A percentile compares a stretch with the other conserved stretches of the same genome.
phyloP scores from a whole-genome alignment of 2,888 invertebrate genomes.

The Rhagonycha fulva region DNA sequence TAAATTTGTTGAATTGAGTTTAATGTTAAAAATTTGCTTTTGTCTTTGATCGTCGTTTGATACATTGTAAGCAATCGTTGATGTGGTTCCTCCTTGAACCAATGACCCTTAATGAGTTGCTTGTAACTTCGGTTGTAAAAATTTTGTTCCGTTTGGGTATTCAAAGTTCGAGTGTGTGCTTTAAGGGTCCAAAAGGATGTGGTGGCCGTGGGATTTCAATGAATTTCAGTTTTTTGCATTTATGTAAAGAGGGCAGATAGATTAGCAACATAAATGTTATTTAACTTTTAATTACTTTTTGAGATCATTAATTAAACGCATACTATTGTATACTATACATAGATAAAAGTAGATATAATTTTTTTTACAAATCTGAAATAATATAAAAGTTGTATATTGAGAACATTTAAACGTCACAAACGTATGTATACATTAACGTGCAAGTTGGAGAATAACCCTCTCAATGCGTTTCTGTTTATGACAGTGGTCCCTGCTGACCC shows the following conservation, averaged over 20 bases:
- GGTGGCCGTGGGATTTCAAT: not conserved
- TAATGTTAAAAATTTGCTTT: not conserved
- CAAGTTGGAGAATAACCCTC: not conserved
- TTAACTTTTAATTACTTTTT: not conserved
- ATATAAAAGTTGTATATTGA: not conserved
- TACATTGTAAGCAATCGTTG: not conserved
- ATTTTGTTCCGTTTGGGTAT: not conserved
- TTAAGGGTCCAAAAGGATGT: no score
- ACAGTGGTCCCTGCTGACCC: not conserved
- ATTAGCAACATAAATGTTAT: not conserved
- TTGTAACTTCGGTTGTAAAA: not conserved
- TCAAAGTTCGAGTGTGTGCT: not conserved
- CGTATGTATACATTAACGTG: not conserved
- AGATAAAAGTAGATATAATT: not conserved
- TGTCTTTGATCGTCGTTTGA: no score
- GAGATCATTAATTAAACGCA: not conserved
- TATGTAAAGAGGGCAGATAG: no score
- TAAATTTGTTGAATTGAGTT: no score
- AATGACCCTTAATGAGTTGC: no score
- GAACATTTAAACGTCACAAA: not conserved
- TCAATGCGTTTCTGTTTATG: not conserved
- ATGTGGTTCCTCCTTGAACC: not conserved
- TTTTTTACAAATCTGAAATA: not conserved
- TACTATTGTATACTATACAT: not conserved
- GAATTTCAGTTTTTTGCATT: not conserved